These are phyloP conservation scores for Mallotus villosus DNA, from an alignment of 2,797 vertebrate genomes.

Conservation along the genomic window DNA sequence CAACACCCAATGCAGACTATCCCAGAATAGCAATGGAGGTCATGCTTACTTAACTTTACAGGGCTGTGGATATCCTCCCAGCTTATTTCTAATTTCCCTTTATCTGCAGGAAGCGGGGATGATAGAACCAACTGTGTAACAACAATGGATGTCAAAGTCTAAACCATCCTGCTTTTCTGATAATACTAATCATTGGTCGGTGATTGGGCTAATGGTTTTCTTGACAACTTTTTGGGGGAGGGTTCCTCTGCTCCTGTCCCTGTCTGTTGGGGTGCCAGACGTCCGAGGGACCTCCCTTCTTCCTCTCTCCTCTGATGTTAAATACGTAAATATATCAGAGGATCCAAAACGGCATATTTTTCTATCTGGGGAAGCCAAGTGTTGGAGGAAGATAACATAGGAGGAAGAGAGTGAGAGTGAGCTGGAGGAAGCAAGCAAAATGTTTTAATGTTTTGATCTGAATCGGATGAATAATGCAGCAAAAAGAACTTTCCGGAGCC, in stretches of 20 bases:
- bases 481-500: slow-evolving; percentile 44
- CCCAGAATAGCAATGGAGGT: slow-evolving; percentile 34
- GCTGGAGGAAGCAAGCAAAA: slow-evolving; percentile 20
- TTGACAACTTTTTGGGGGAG: not conserved
- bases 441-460: slow-evolving; percentile 66
- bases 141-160: not conserved
- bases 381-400: slow-evolving; percentile 63
- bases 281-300: slow-evolving; percentile 41
- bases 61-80: slow-evolving; percentile 7
- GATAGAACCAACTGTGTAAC: not conserved
- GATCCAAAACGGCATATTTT: slow-evolving; percentile 58
- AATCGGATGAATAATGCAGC: slow-evolving; percentile 71
- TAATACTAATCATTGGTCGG: not conserved
- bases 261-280: slow-evolving; percentile 13
- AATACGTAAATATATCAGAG: slow-evolving; percentile 58
- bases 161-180: not conserved
- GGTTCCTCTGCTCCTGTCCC: not conserved
- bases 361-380: slow-evolving; percentile 55
- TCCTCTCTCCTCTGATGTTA: slow-evolving; percentile 62
- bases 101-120: not conserved
- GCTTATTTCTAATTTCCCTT: not conserved
- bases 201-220: not conserved
- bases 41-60: slow-evolving; percentile 42
- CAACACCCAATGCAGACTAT: slow-evolving; percentile 19
- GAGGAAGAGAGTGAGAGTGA: not conserved